A percentile compares a stretch with the other conserved stretches of the same genome.
These are phyloP conservation scores for Cosmia trapezina DNA, from an alignment of 2,888 invertebrate genomes.

Conservation along the genomic window DNA sequence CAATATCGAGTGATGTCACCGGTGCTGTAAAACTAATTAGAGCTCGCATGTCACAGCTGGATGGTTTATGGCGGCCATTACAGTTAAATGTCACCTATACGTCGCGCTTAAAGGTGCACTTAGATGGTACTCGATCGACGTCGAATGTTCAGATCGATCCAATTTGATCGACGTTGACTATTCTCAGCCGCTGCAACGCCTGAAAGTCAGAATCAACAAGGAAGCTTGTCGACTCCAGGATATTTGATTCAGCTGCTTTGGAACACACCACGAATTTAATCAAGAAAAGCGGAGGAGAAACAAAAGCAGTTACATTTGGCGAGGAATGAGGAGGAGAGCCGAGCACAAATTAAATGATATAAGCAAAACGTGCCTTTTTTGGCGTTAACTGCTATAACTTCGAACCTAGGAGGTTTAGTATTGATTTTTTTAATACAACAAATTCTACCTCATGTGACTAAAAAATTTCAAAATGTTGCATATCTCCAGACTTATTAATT, in stretches of 20 bases:
- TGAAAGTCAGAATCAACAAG: neutral
- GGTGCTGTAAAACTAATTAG: slow-evolving; percentile 79
- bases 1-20: slow-evolving; percentile 72
- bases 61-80: slow-evolving; percentile 71
- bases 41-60: slow-evolving; percentile 72
- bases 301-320: neutral
- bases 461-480: too few species aligned
- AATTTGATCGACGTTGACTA: neutral
- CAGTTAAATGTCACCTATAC: slow-evolving; percentile 62
- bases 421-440: too few species aligned
- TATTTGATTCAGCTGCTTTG: neutral
- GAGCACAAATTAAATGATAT: neutral
- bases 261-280: neutral
- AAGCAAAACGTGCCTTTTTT: too few species aligned
- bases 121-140: neutral
- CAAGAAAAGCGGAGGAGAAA: neutral
- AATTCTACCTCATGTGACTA: too few species aligned
- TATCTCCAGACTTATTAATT: too few species aligned
- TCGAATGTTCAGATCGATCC: neutral
- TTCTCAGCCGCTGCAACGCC: neutral
- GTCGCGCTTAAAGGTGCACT: slow-evolving; percentile 19
- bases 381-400: too few species aligned
- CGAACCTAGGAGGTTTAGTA: too few species aligned
- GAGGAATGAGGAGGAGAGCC: too few species aligned
- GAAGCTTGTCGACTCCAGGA: neutral